Percentiles rank a stretch among this genome's conserved stretches.
Evolutionary conservation across 2,888 invertebrate genomes (phyloP).

Genomic region (Elegia similella): DNA sequence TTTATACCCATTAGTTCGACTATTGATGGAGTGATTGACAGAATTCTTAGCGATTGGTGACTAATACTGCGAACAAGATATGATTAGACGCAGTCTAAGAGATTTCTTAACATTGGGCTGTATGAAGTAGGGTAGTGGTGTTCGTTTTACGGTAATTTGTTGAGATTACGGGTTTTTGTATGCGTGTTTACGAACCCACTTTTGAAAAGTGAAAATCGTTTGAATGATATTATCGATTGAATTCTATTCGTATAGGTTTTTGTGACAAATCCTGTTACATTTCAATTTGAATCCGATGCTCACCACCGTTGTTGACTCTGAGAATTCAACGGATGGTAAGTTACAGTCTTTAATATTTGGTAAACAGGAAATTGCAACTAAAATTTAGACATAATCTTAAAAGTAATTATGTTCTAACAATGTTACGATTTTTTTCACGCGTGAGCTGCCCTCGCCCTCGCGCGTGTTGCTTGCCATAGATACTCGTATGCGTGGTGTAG

Average conservation of each 20-base stretch:
- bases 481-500: slow-evolving; percentile 15
- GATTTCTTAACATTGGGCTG: slow-evolving; percentile 19
- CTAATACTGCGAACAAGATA: slow-evolving; percentile 37
- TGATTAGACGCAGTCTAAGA: slow-evolving; percentile 43
- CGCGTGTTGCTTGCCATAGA: slow-evolving; percentile 11
- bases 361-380: slow-evolving; percentile 9
- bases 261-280: slow-evolving; percentile 1
- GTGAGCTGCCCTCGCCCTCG: slow-evolving; percentile 30
- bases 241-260: slow-evolving; percentile 3
- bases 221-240: slow-evolving; percentile 17
- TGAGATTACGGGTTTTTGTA: slow-evolving; percentile 30
- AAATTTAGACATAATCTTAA: slow-evolving; percentile 24
- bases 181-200: slow-evolving; percentile 30
- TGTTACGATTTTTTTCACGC: slow-evolving; percentile 38
- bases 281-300: not conserved
- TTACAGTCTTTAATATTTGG: not conserved
- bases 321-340: not conserved
- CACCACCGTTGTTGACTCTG: not conserved
- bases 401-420: slow-evolving; percentile 19
- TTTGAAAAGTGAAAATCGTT: slow-evolving; percentile 29
- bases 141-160: slow-evolving; percentile 42
- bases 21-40: slow-evolving; percentile 48
- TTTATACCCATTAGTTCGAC: slow-evolving; percentile 55
- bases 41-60: slow-evolving; percentile 34
- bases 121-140: slow-evolving; percentile 33